These are phyloP conservation scores for Tortricodes alternella DNA, from an alignment of 2,888 invertebrate species.

Conservation along the genomic window DNA sequence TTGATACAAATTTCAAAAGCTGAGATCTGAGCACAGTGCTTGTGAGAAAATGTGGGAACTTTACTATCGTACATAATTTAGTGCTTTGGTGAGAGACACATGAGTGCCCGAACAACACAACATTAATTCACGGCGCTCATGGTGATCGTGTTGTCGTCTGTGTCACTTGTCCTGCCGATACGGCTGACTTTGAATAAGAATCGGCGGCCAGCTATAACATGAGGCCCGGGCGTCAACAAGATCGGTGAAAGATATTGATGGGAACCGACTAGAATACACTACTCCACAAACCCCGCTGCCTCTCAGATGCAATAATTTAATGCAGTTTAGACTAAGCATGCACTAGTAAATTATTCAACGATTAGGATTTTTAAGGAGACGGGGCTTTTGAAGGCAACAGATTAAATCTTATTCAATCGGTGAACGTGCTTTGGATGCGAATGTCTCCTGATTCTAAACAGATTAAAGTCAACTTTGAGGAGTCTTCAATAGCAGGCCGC, in stretches of 20 bases:
- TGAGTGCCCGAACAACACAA: slow-evolving; percentile 29
- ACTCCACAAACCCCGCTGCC: neutral
- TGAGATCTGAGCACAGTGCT: neutral
- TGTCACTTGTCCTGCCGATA: slow-evolving; percentile 27
- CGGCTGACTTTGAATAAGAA: slow-evolving; percentile 32
- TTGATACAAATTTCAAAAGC: neutral
- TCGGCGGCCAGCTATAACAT: slow-evolving; percentile 18
- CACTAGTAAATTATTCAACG: slow-evolving; percentile 70
- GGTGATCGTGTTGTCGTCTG: slow-evolving; percentile 26
- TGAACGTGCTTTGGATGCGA: slow-evolving; percentile 73
- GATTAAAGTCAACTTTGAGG: slow-evolving; percentile 67
- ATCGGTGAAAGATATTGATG: slow-evolving; percentile 26
- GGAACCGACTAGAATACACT: slow-evolving; percentile 13
- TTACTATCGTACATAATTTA: slow-evolving; percentile 27
- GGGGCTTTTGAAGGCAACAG: slow-evolving; percentile 64
- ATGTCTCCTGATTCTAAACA: slow-evolving; percentile 68
- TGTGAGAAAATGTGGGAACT: slow-evolving; percentile 23
- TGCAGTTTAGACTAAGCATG: slow-evolving; percentile 53
- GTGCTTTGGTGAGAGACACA: slow-evolving; percentile 25
- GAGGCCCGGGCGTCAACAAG: slow-evolving; percentile 12
- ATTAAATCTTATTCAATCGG: slow-evolving; percentile 74
- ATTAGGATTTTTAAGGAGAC: slow-evolving; percentile 60
- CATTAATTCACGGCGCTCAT: slow-evolving; percentile 29
- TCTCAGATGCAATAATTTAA: slow-evolving; percentile 31
- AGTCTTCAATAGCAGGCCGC: slow-evolving; percentile 55